Evolutionary conservation across 2,888 invertebrate species (phyloP).

Genomic region (Chymomyza caudatula): DNA sequence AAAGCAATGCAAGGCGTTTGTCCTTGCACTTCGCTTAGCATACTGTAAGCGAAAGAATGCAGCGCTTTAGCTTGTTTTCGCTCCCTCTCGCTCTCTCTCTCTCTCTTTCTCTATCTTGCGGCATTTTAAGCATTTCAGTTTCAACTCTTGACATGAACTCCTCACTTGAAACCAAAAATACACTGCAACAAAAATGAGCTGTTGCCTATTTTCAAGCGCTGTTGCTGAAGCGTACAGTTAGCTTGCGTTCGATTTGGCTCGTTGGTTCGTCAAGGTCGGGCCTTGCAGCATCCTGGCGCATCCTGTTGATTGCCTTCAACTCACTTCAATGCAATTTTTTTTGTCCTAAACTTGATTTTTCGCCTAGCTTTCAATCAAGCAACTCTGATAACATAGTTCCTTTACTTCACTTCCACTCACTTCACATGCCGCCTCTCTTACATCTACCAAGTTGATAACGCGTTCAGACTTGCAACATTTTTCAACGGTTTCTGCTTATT

Average conservation of each 20-base stretch:
- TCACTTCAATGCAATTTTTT: conserved; percentile 19
- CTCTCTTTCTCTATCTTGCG: conserved; percentile 26
- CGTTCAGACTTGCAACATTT: too few relatives aligned
- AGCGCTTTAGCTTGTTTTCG: conserved; percentile 7
- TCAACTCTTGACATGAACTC: too few relatives aligned
- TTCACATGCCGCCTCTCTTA: too few relatives aligned
- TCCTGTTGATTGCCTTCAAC: conserved; percentile 42
- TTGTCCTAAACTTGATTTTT: too few relatives aligned
- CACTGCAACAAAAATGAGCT: not conserved
- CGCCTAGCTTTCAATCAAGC: too few relatives aligned
- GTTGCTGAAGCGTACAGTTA: too few relatives aligned
- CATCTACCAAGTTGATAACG: too few relatives aligned
- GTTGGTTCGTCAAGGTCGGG: not conserved
- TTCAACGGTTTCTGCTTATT: too few relatives aligned
- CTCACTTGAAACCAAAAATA: not conserved
- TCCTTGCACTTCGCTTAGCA: not conserved
- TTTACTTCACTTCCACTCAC: too few relatives aligned
- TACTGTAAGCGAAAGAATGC: not conserved
- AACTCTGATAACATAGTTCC: too few relatives aligned
- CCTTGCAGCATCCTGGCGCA: too few relatives aligned
- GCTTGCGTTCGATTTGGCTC: not conserved
- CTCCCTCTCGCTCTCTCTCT: conserved; percentile 7
- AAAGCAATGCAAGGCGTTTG: conserved; percentile 20
- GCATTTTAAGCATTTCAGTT: conserved; percentile 66
- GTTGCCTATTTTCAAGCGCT: too few relatives aligned